Conservation (phyloP, 2,113 vertebrate genomes). For the Bufo gargarizans region DNA sequence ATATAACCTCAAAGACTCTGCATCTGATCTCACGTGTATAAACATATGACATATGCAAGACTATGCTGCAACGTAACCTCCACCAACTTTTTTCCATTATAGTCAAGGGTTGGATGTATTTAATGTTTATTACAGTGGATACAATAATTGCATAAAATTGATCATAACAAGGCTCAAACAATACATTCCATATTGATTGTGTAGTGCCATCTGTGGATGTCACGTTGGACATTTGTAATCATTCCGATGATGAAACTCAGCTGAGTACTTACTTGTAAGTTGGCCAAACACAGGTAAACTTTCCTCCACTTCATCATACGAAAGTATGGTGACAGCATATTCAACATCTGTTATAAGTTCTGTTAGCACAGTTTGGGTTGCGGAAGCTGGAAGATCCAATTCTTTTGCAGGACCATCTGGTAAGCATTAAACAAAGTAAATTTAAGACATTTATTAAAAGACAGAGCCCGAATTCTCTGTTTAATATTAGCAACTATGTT, state of each 20-base stretch:
- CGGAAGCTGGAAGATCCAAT: slow-evolving; percentile 81
- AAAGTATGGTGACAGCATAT: slow-evolving; percentile 83
- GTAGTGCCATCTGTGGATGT: slow-evolving; percentile 36
- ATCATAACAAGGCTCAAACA: slow-evolving; percentile 26
- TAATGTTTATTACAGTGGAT: neutral
- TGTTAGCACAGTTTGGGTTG: slow-evolving; percentile 82
- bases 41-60: no score
- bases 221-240: neutral
- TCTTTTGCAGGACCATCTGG: slow-evolving; percentile 85
- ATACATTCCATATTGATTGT: slow-evolving; percentile 34
- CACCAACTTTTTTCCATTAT: neutral
- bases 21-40: neutral
- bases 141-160: neutral
- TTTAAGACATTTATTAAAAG: slow-evolving; percentile 45
- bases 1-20: slow-evolving; percentile 3
- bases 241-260: slow-evolving; percentile 31
- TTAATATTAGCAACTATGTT: neutral
- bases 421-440: slow-evolving; percentile 66
- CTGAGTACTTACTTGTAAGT: slow-evolving; percentile 87
- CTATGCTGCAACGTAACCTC: neutral
- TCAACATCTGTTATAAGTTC: slow-evolving; percentile 84
- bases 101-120: neutral
- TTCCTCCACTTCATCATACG: slow-evolving; percentile 81
- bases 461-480: slow-evolving; percentile 16
- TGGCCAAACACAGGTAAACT: slow-evolving; percentile 90